phyloP scores from a whole-genome alignment of 2,113 vertebrate species.

The Campylorhamphus procurvoides region DNA sequence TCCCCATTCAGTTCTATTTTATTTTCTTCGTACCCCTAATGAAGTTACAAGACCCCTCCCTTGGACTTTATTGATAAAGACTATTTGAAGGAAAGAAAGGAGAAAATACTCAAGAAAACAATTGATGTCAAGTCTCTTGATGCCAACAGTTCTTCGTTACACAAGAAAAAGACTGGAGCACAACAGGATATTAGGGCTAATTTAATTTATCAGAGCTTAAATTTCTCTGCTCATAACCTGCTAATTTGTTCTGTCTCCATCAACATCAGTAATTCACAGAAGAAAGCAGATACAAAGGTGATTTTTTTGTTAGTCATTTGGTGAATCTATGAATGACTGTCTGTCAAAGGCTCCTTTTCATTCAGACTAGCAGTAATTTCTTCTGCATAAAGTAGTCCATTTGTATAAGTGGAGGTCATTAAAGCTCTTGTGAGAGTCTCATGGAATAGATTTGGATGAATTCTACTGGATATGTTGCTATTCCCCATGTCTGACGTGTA shows the following conservation, averaged over 20 bases:
- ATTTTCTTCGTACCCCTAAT: background rate
- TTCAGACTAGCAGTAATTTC: slow-evolving; percentile 33
- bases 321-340: slow-evolving; percentile 29
- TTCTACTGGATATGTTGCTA: background rate
- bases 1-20: background rate
- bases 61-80: background rate
- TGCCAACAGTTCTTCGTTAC: background rate
- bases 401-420: slow-evolving; percentile 45
- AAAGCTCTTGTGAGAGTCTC: slow-evolving; percentile 20
- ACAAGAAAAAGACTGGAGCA: background rate
- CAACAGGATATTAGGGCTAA: background rate
- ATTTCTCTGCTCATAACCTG: background rate
- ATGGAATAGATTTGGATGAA: background rate
- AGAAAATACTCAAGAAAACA: background rate
- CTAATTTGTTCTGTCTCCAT: slow-evolving; percentile 43
- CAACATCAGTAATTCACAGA: slow-evolving; percentile 5
- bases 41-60: background rate
- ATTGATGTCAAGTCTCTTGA: background rate
- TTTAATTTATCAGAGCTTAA: background rate
- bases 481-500: background rate
- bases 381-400: slow-evolving; percentile 36
- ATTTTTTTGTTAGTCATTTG: slow-evolving; percentile 39
- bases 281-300: slow-evolving; percentile 6
- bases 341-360: slow-evolving; percentile 38
- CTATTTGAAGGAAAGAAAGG: background rate